Evolutionary conservation across 2,113 vertebrate species (phyloP).

Genomic region (Bettongia penicillata): DNA sequence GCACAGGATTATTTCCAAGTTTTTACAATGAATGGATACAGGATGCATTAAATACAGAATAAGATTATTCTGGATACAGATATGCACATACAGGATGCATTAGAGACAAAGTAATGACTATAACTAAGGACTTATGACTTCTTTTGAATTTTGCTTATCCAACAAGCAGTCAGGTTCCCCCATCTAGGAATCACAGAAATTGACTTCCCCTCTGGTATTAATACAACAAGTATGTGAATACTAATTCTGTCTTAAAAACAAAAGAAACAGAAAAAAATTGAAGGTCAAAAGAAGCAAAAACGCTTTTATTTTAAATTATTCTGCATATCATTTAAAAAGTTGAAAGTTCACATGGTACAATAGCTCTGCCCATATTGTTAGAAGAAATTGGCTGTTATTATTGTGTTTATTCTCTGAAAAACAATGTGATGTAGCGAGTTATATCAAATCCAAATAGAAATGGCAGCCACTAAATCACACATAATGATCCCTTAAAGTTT

Average conservation of each 20-base stretch:
- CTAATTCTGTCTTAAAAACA: not conserved
- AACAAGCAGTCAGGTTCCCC: not conserved
- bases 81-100: not conserved
- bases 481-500: not conserved
- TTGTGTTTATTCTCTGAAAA: not conserved
- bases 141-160: not conserved
- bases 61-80: too few species aligned
- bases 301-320: not conserved
- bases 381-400: not conserved
- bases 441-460: not conserved
- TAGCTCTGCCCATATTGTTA: not conserved
- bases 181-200: not conserved
- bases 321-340: not conserved
- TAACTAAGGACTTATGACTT: not conserved
- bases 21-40: not conserved
- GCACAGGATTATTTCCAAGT: not conserved
- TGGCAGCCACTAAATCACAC: not conserved
- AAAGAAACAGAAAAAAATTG: not conserved
- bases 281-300: not conserved
- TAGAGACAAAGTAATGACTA: conserved; percentile 4
- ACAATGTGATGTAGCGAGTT: not conserved
- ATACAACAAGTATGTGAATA: not conserved
- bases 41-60: too few species aligned
- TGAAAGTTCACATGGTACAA: not conserved
- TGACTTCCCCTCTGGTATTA: not conserved